phyloP scores from a whole-genome alignment of 92 coral and sea anemone species.

The Plumapathes pennacea region DNA sequence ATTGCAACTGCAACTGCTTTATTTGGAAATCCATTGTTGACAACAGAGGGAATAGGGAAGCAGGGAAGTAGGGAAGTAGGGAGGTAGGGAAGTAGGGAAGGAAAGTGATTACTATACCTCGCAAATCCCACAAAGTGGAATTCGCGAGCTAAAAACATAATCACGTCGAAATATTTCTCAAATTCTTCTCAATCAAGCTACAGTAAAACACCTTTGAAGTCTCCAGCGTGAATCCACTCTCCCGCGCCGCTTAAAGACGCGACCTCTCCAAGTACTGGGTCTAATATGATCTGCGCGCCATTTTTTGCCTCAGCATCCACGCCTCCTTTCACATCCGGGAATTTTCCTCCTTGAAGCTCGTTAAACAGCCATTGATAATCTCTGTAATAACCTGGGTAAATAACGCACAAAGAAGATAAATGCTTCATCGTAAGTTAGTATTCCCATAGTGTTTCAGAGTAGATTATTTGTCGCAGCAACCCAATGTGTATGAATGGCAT shows the following conservation, averaged over 20 bases:
- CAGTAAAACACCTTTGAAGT: constrained; percentile 58
- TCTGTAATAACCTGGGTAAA: constrained; percentile 85
- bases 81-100: not conserved
- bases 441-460: no score
- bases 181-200: no score
- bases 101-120: not conserved
- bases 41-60: no score
- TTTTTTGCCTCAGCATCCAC: constrained; percentile 43
- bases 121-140: not conserved
- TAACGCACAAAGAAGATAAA: no score
- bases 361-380: constrained; percentile 72
- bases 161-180: not conserved
- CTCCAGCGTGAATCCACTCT: constrained; percentile 73
- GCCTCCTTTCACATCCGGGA: constrained; percentile 42
- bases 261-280: constrained; percentile 62
- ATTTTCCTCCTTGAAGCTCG: constrained; percentile 30
- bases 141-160: no score
- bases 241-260: constrained; percentile 55
- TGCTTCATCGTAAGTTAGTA: no score
- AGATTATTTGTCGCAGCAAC: no score
- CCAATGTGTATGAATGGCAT: no score
- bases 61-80: not conserved
- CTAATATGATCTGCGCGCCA: constrained; percentile 43
- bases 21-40: no score
- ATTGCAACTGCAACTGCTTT: no score